Evolutionary conservation across 1,140 invertebrate genomes (phyloP).

Genomic region (Tenebrio molitor): DNA sequence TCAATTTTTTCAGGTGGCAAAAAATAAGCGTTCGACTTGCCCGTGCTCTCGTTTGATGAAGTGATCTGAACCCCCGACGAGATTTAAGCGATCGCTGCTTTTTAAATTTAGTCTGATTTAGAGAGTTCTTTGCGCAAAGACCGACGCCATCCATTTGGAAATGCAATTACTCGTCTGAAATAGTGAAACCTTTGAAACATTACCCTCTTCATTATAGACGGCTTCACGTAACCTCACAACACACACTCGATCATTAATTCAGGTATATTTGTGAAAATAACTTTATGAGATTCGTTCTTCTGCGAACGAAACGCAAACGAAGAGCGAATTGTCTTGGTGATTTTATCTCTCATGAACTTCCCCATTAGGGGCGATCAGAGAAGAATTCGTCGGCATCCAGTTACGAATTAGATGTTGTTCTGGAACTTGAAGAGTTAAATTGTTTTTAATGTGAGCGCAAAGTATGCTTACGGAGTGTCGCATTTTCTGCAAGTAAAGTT

Average conservation of each 20-base stretch:
- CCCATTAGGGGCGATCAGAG: not conserved
- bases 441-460: conserved; percentile 42
- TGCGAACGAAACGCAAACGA: not conserved
- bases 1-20: not conserved
- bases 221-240: not conserved
- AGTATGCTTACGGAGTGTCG: conserved; percentile 37
- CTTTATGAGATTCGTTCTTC: too few relatives aligned
- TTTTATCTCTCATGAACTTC: conserved; percentile 6
- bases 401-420: conserved; percentile 5
- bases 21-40: not conserved
- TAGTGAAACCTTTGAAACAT: not conserved
- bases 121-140: not conserved
- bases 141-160: conserved; percentile 5
- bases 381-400: conserved; percentile 4
- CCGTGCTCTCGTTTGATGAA: not conserved
- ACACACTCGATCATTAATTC: not conserved
- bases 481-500: conserved; percentile 41
- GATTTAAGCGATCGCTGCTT: not conserved
- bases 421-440: conserved; percentile 42
- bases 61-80: not conserved
- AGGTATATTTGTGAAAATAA: too few relatives aligned
- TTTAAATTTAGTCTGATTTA: conserved; percentile 18
- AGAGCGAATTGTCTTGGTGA: not conserved
- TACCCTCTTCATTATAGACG: not conserved
- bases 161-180: conserved; percentile 10